Base-by-base conservation (phyloP, 2,888 invertebrate genomes). In the Clivina fossor region DNA sequence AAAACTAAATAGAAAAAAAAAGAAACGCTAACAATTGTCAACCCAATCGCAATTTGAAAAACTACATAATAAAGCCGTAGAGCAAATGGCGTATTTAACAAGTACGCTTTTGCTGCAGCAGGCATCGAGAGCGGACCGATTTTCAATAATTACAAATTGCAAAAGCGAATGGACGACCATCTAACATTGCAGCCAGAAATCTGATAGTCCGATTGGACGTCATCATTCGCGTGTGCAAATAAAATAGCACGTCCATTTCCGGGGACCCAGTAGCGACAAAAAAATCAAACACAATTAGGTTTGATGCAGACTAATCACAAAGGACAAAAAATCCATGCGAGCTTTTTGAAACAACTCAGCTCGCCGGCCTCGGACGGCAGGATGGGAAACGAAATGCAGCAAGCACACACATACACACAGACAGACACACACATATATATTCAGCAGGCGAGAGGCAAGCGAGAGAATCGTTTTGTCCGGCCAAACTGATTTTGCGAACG, bases 401-500 rank as follows among this genome's bases (percentile, higher is more conserved):
- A 43, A 43, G 24, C 53, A 33, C 43, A n/a, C n/a, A n/a, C n/a
- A n/a, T n/a, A n/a, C n/a, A n/a, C n/a, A n/a, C n/a, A n/a, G n/a
- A n/a, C n/a, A n/a, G n/a, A n/a, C n/a, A n/a, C n/a, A n/a, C 18
- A 62, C 64, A 62, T 63, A 59, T 60, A 54, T 54, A 60, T 61
- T 59, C 62, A 60, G 60, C 61, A n/a, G 62, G 62, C 63, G 63
- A 62, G 48, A 61, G 61, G 62, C 67, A 67, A 66, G 63, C 62
- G 48, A 61, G 61, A 62, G 67, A 67, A 66, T 69, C 71, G 72
- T 71, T 72, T 73, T 73, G 72, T 72, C 72, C 72, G 72, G n/a
- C 71, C 71, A 71, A 72, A 73, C 72, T 72, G 72, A 72, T 72
- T 72, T 72, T 71, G n/a, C 72, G 71, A 71, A 72, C 68, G 66